These are phyloP conservation scores for Prunella fulvescens DNA, from an alignment of 2,113 vertebrate species.

Conservation along the genomic window DNA sequence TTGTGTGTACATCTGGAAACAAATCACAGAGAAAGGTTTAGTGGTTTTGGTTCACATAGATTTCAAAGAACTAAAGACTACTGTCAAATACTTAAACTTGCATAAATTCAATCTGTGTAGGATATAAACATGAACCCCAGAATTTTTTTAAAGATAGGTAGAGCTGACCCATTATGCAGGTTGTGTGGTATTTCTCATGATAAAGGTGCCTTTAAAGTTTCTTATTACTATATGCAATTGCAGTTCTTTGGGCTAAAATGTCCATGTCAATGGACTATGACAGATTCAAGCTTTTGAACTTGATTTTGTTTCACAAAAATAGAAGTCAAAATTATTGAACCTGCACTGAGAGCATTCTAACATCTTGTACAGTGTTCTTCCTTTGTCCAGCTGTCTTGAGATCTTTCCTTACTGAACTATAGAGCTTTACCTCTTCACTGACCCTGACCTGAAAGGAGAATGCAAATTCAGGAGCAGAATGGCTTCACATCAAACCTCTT, in stretches of 20 bases:
- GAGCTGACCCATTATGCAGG: neutral
- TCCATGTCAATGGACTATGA: neutral
- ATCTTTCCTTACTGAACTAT: neutral
- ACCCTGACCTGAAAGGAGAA: neutral
- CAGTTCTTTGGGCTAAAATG: neutral
- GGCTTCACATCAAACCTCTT: neutral
- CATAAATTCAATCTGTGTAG: neutral
- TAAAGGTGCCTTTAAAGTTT: neutral
- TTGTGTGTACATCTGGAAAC: slow-evolving; percentile 27
- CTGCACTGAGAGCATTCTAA: neutral
- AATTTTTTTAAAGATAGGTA: neutral
- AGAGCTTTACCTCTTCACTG: neutral
- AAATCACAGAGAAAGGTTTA: slow-evolving; percentile 27
- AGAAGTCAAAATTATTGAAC: neutral
- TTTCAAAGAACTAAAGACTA: slow-evolving; percentile 6
- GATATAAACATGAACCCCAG: neutral
- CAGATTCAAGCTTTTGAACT: neutral
- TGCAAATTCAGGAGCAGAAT: neutral
- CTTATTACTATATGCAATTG: neutral
- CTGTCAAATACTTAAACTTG: slow-evolving; percentile 6
- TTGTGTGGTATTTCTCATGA: neutral
- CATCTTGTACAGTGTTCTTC: neutral
- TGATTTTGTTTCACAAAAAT: neutral
- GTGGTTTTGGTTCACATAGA: neutral
- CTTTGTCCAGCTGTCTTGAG: neutral